Evolutionary conservation across 2,888 invertebrate species (phyloP).

Genomic region (Megamerina dolium): DNA sequence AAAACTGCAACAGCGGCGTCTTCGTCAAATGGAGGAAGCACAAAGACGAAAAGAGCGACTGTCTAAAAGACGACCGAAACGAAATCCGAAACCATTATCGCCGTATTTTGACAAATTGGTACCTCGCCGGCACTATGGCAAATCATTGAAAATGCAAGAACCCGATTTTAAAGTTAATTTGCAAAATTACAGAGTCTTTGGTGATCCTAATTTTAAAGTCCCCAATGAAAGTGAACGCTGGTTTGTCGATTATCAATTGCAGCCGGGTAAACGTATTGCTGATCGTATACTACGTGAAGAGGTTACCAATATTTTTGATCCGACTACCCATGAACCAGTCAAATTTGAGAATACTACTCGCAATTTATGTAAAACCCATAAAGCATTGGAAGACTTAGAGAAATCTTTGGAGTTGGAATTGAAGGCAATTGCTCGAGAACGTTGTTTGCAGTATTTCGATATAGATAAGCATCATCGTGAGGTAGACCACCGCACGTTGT

Average conservation of each 20-base stretch:
- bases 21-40: too few species aligned
- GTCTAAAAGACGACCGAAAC: too few species aligned
- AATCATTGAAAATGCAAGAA: slow-evolving; percentile 5
- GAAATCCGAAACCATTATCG: too few species aligned
- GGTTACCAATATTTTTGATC: slow-evolving; percentile 5
- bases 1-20: too few species aligned
- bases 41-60: too few species aligned
- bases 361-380: slow-evolving; percentile 12
- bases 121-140: slow-evolving; percentile 21
- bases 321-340: not conserved
- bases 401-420: slow-evolving; percentile 11
- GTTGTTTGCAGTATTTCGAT: slow-evolving; percentile 12
- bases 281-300: slow-evolving; percentile 10
- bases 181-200: slow-evolving; percentile 13
- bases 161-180: slow-evolving; percentile 23
- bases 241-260: slow-evolving; percentile 24
- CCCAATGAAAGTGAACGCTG: slow-evolving; percentile 29
- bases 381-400: slow-evolving; percentile 2
- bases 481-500: not conserved
- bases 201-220: slow-evolving; percentile 6
- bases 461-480: slow-evolving; percentile 1
- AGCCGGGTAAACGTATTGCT: slow-evolving; percentile 6
- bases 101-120: slow-evolving; percentile 35
- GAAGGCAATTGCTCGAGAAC: slow-evolving; percentile 9
- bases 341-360: not conserved